Evolutionary conservation across 2,797 vertebrate genomes (phyloP), one percentile per base, ranked within the genome.

Genomic region (Jordanella pulchra): DNA sequence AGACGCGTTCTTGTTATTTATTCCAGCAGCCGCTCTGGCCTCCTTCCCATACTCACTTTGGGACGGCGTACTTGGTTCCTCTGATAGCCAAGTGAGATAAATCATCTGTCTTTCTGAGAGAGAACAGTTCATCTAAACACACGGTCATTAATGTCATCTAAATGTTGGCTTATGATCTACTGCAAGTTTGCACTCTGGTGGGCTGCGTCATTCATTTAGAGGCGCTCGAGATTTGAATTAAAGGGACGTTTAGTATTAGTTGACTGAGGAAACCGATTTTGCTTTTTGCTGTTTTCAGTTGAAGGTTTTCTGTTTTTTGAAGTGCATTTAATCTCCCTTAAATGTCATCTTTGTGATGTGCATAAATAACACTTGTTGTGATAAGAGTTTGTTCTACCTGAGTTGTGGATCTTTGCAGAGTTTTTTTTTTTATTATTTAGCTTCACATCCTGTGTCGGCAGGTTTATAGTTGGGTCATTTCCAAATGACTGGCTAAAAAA

Each of bases 91-190:
- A 75, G 23, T 72, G 45, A 72, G 65, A 77, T 44, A 56, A 84
- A 82, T 81, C 66, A 39, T 70, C 69, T 72, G 70, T 75, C 50
- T 69, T 67, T 45, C 23, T n/a, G 23, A 42, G 65, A 69, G 35
- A 53, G 81, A 61, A 67, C 51, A 13, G 27, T 68, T 72, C 3
- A 80, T 80, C 79, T 74, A 73, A 78, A 76, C 44, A 55, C 54
- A 35, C 39, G 71, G 64, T 50, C 66, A 69, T 87, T 81, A 77
- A 67, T 77, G 76, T 85, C 73, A 51, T 68, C 30, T 35, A 72
- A 64, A 64, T n/a, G 47, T 77, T 80, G 61, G 64, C 27, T 58
- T 39, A 42, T 76, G 79, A 84, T 76, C 42, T 65, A 54, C 39
- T 68, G 61, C 23, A 60, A 64, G 67, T 32, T 67, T 78, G 66